Evolutionary conservation across 2,113 vertebrate species (phyloP), one percentile per base, ranked within the genome.

Genomic region (Forbesichthys papilliferus): DNA sequence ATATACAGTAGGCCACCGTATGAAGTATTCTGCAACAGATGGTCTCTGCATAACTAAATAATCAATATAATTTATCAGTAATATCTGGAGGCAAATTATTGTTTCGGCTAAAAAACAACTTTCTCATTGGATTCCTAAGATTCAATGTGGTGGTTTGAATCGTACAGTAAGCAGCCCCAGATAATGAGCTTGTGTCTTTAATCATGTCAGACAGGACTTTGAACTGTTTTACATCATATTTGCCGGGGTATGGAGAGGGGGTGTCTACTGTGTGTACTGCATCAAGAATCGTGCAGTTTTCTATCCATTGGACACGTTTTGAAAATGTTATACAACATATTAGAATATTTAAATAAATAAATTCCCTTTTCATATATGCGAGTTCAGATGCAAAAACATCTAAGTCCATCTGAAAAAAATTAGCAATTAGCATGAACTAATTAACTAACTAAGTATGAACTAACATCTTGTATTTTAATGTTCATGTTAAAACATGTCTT

Each of bases 141-240:
- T 79, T 83, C 74, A 87, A 83, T 75, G 78, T 85, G 83, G 87
- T 80, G 79, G 86, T 81, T 80, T 70, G 75, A 83, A 89, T 87
- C 85, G 87, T 84, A 88, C 74, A 91, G 90, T 92, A 94, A 95
- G 93, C 92, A 93, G 95, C 95, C 93, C 92, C 94, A 93, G 93
- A 95, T 98, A 96, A 97, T 96, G 94, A 97, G 95, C 94, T 93
- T 27, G 27, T 27, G 92, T 93, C 94, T 97, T 96, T 98, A 98
- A 98, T 97, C 96, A 97, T 88, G 83, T 93, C 92, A 95, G 94
- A 92, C 92, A 92, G 92, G 94, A 93, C 95, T 96, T 95, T 95
- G 93, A 95, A 94, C 94, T 95, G 92, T 95, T 96, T 95, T 96
- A 94, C 94, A 95, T 96, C 87, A 86, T 94, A 95, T 96, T 95